Evolutionary conservation across 2,113 vertebrate genomes (phyloP), one percentile per base, ranked within the genome.

Genomic region (Pelmatolapia mariae): DNA sequence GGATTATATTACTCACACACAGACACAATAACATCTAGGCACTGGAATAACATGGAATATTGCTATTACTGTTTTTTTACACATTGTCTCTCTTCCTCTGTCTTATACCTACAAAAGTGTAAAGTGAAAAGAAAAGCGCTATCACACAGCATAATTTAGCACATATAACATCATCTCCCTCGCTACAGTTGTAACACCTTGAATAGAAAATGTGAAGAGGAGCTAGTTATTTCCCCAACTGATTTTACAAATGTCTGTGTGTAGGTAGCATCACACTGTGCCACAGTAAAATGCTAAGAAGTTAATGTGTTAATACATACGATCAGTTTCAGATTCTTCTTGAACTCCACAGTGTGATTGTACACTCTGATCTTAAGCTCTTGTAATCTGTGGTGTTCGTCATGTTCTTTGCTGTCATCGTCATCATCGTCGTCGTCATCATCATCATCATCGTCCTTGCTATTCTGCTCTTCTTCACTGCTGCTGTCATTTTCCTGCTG

Each of bases 351-450:
- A 2, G 96, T 96, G 84, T 97, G 97, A 85, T 96, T 95, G 89
- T 97, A 97, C 82, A 98, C 96, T 12, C 87, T 88, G 86, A 98
- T 84, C 7, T 93, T 93, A 19, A 98, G 50, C 87, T 95, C 96
- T 53, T 92, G 94, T 50, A 97, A 91, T 47, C 88, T 93, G 82
- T 93, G 87, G 45, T 0, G 12, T 5, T 83, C 13, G 4, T 85
- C 11, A 6, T 92, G 4, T 29, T 92, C 88, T 10, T 91, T 63
- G 19, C 13, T 87, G 33, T 12, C 43, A 3, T 13, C 31, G 4
- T 13, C 63, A 4, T 31, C 38, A 26, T 10, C 36, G 2, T 16
- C 33, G 4, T 16, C 31, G 0, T 89, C 50, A 2, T 47, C 50
- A 1, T 53, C 59, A 1, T 76, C 53, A 9, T 87, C 86, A 4